Percentiles rank a stretch among this genome's conserved stretches.
phyloP scores from a whole-genome alignment of 2,113 vertebrate species.

The Vicugna pacos region DNA sequence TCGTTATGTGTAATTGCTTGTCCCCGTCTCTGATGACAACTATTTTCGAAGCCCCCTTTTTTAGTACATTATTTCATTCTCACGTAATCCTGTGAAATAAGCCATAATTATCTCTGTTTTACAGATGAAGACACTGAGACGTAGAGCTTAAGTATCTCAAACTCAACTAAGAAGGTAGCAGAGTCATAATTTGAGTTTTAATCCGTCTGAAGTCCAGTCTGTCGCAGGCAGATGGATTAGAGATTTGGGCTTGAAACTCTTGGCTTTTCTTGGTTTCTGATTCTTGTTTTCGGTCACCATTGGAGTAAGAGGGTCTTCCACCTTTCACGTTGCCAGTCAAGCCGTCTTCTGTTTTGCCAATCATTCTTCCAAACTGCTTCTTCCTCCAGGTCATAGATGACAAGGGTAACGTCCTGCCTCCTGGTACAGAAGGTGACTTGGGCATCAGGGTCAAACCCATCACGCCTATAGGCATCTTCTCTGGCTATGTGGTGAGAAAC shows the following conservation, averaged over 20 bases:
- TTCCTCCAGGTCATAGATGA: conserved; percentile 89
- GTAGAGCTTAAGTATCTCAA: not conserved
- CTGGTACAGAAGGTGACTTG: conserved; percentile 88
- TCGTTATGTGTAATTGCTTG: not conserved
- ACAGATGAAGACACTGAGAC: not conserved
- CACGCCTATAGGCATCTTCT: conserved; percentile 89
- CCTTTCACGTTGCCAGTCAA: not conserved
- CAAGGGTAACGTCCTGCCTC: conserved; percentile 84
- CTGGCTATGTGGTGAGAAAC: conserved; percentile 88
- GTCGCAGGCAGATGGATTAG: not conserved
- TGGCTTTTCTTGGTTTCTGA: not conserved
- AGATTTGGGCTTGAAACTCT: not conserved
- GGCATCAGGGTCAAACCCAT: conserved; percentile 89
- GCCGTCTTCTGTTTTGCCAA: not conserved
- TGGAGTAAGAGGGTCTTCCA: not conserved
- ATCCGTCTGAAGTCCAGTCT: not conserved
- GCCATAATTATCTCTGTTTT: not conserved
- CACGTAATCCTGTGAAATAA: not conserved
- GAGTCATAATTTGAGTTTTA: not conserved
- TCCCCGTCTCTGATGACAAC: not conserved
- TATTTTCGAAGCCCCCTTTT: not conserved
- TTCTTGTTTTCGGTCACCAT: not conserved
- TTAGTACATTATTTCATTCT: not conserved
- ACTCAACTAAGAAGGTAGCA: not conserved
- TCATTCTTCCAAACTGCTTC: conserved; percentile 14